Conservation (phyloP, 2,888 invertebrate species). For the Zygaena filipendulae region DNA sequence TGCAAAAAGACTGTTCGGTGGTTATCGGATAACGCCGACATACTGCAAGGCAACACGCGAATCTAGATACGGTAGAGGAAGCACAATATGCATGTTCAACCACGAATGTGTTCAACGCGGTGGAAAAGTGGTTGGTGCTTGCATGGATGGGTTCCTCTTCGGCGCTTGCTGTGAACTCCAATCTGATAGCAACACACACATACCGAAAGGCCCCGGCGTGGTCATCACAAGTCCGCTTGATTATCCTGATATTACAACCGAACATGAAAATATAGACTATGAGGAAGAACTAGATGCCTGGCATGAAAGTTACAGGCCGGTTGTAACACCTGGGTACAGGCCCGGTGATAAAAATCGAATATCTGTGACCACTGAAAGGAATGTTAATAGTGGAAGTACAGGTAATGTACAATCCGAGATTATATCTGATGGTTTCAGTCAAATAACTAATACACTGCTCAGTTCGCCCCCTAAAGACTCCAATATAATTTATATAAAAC, state of each 20-base stretch:
- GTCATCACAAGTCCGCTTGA: conserved; percentile 59
- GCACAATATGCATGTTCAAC: conserved; percentile 93
- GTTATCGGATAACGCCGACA: conserved; percentile 86
- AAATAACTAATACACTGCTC: conserved; percentile 64
- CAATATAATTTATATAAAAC: conserved; percentile 34
- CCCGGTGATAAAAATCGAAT: conserved; percentile 30
- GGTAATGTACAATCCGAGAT: conserved; percentile 50
- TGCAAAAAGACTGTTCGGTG: conserved; percentile 81
- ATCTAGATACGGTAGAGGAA: conserved; percentile 71
- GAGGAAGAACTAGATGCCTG: conserved; percentile 49
- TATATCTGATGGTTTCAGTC: conserved; percentile 66
- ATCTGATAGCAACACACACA: conserved; percentile 55
- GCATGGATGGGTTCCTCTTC: conserved; percentile 93
- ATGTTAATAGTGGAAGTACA: conserved; percentile 22
- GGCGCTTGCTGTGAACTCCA: conserved; percentile 88
- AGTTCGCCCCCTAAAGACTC: conserved; percentile 54
- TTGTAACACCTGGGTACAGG: conserved; percentile 55
- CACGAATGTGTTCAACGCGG: conserved; percentile 84
- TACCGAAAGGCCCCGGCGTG: conserved; percentile 58
- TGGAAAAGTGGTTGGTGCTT: conserved; percentile 86
- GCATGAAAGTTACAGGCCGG: conserved; percentile 57
- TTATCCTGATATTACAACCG: conserved; percentile 46
- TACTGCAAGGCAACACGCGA: conserved; percentile 79
- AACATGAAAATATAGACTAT: conserved; percentile 41
- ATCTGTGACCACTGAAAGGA: conserved; percentile 6